Evolutionary conservation across 1,140 invertebrate genomes (phyloP), one percentile per base, ranked within the genome.

Genomic region (Paralvinella palmiformis): DNA sequence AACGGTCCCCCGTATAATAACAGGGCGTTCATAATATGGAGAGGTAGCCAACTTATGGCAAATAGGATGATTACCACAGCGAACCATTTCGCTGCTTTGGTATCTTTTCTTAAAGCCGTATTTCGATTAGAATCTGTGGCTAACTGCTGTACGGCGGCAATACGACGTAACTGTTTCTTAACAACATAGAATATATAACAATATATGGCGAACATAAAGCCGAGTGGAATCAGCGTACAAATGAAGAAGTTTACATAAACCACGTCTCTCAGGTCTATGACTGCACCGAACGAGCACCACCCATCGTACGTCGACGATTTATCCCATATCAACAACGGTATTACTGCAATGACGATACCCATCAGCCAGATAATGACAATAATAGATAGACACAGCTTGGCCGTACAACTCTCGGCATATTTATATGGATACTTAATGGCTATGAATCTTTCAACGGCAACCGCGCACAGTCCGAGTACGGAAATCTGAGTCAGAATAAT

Each of bases 231-330:
- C 3, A 79, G 57, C 29, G 74, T 69, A 61, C 73, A 74, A 7
- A 71, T 73, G 57, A 77, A 78, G 63, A 78, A 79, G 63, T 75
- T 73, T 60, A 77, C 74, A 68, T 76, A 77, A 24, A 79, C 76
- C 71, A 78, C 74, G 66, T 77, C 77, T 7, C 72, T 64, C 70
- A 76, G 70, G 55, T 75, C 72, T 44, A 79, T 75, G 1, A 78
- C 73, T 7, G 48, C 62, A 0, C 69, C 68, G 68, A 78, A 79
- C 20, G 66, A 60, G 64, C 77, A 78, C 24, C 52, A 33, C 10
- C 62, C 58, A 22, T 22, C 20, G 6, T 55, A 15, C 5, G 48
- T 56, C n/a, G 17, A 4, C 6, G 66, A 67, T 7, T 69, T 62
- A 56, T 78, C 75, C 77, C 77, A 79, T 3, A 75, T 76, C 56